Conservation (phyloP, 2,888 invertebrate species). For the Entomobrya proxima region DNA sequence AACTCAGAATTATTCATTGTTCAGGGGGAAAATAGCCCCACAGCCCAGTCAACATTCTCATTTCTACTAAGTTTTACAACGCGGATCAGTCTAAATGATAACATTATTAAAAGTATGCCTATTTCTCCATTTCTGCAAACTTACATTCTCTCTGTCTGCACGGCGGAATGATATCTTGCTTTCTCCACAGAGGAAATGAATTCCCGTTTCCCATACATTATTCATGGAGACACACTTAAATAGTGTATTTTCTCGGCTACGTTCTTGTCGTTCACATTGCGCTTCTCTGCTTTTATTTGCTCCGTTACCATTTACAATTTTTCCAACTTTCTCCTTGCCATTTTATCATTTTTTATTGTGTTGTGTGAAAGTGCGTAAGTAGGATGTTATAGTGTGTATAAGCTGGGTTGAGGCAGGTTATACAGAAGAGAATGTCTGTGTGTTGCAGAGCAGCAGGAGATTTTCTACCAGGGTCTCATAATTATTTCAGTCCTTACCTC, state of each 20-base stretch:
- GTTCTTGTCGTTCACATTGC: background rate
- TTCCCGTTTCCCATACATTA: conserved; percentile 18
- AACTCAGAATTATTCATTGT: background rate
- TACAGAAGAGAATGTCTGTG: background rate
- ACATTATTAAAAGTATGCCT: background rate
- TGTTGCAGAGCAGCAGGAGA: conserved; percentile 7
- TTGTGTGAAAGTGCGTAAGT: background rate
- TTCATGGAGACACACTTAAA: background rate
- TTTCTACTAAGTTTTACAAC: background rate
- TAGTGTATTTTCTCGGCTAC: background rate
- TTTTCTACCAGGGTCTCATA: background rate
- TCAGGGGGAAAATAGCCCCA: background rate
- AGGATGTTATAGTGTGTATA: background rate
- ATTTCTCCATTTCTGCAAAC: background rate
- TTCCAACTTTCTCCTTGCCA: background rate
- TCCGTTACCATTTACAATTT: conserved; percentile 2
- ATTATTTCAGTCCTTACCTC: background rate
- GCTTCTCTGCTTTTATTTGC: background rate
- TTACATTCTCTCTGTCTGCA: background rate
- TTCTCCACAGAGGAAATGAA: conserved; percentile 10
- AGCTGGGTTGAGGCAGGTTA: background rate
- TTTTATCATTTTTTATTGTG: background rate
- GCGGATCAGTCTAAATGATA: background rate
- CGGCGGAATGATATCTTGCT: background rate
- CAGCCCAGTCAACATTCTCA: background rate